Conservation (phyloP, 2,888 invertebrate species). For the Odontomyia ornata region DNA sequence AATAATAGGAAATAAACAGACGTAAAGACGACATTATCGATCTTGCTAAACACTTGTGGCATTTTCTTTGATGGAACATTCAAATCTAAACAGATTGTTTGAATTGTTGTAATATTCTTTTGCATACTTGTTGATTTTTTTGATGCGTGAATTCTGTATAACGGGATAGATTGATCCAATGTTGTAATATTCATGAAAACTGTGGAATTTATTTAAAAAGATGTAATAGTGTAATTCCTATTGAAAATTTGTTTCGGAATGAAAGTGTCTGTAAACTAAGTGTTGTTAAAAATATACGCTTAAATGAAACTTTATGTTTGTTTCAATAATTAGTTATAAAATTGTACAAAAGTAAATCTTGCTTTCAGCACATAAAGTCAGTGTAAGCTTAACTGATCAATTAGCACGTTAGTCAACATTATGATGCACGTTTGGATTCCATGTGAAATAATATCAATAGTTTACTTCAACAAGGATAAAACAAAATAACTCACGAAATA, state of each 20-base stretch:
- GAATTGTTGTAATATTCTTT: not conserved
- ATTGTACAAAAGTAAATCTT: too few relatives aligned
- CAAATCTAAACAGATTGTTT: not conserved
- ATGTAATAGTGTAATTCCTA: constrained; percentile 23
- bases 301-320: constrained; percentile 25
- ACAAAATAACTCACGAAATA: too few relatives aligned
- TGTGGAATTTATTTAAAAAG: constrained; percentile 33
- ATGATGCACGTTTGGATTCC: too few relatives aligned
- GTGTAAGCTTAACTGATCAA: too few relatives aligned
- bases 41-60: not conserved
- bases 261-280: constrained; percentile 40
- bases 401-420: too few relatives aligned
- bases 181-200: constrained; percentile 11
- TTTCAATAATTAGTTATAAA: too few relatives aligned
- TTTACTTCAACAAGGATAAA: too few relatives aligned
- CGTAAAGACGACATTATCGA: constrained; percentile 18
- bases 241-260: constrained; percentile 31
- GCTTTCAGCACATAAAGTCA: too few relatives aligned
- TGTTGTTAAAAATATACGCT: constrained; percentile 41
- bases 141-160: not conserved
- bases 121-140: constrained; percentile 13
- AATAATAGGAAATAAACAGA: constrained; percentile 7
- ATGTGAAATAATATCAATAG: too few relatives aligned
- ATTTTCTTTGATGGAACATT: constrained; percentile 10
- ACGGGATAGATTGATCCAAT: constrained; percentile 1